Base-by-base conservation (phyloP, 2,797 vertebrate genomes). In the Orientallactaga sibirica region DNA sequence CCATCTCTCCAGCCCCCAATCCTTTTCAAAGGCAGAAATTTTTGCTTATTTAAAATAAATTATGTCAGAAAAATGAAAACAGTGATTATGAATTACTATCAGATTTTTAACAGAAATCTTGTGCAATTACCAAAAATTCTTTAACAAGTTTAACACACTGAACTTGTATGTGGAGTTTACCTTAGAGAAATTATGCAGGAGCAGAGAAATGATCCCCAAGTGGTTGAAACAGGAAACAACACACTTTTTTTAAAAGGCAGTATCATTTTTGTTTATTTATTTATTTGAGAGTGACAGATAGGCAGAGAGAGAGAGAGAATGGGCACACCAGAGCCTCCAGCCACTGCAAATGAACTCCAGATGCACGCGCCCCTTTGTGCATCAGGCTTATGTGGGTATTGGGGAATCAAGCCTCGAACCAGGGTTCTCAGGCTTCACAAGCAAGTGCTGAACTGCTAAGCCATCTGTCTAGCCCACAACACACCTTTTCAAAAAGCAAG, bases 51-150 rank as follows among this genome's bases (percentile, higher is more conserved):
- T 18, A 77, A 27, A 7, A 79, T 2, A 90, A 93, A 68, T 37
- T 29, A 11, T 88, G 74, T 86, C 66, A 84, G 61, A 92, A 94
- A 94, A 92, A 86, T 64, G 64, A 78, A 92, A 91, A 74, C 58
- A 86, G 0, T 25, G 43, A 86, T 67, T 97, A 61, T 86, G 68
- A 95, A 58, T 67, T 22, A 82, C 68, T 80, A 88, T 5, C 74
- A 77, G 81, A 12, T 58, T 58, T 73, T 96, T 62, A 48, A 86
- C 48, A 41, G 62, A 87, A 86, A 71, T 90, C 10, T n/a, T 52
- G 22, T 29, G 41, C 81, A 61, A 92, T 20, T 33, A 71, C 27
- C 58, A 82, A 92, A 77, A 87, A 73, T 22, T 25, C 27, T 86
- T 73, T 27, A 88, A 41, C 7, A 73, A 93, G 71, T 64, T 71